A percentile compares a stretch with the other conserved stretches of the same genome.
phyloP scores from a whole-genome alignment of 2,113 vertebrate species.

The Rhizomys pruinosus region DNA sequence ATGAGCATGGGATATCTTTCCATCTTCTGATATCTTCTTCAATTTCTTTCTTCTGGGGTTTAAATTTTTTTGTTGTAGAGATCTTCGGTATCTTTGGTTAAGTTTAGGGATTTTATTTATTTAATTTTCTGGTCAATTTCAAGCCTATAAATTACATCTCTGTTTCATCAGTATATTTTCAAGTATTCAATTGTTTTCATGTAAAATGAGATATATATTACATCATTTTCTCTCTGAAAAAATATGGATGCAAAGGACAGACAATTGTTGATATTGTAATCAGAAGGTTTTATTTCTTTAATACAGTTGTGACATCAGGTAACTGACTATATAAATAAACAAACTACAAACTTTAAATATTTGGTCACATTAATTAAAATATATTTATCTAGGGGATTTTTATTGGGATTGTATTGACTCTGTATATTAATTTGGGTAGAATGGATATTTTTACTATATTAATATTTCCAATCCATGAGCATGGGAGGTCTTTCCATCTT shows the following conservation, averaged over 20 bases:
- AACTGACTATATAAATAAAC: slow-evolving; percentile 11
- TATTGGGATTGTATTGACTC: too few species aligned
- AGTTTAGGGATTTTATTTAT: too few species aligned
- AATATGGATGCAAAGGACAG: not conserved
- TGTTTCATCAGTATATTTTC: not conserved
- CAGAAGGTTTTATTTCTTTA: slow-evolving; percentile 8
- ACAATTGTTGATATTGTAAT: not conserved
- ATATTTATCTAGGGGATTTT: not conserved
- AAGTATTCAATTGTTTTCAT: not conserved
- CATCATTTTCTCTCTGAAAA: slow-evolving; percentile 20
- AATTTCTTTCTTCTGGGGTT: too few species aligned
- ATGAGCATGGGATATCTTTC: too few species aligned
- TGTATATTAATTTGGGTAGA: too few species aligned
- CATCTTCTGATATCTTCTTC: too few species aligned
- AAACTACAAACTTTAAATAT: not conserved
- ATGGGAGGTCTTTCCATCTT: too few species aligned
- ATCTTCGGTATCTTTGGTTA: too few species aligned
- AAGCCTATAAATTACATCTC: not conserved
- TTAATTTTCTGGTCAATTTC: not conserved
- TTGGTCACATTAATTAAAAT: not conserved
- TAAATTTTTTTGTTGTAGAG: too few species aligned
- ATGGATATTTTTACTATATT: too few species aligned
- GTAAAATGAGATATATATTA: not conserved
- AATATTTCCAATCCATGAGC: too few species aligned
- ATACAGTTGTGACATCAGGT: not conserved